Percentiles rank a stretch among this genome's conserved stretches.
Conservation (phyloP, 2,888 invertebrate species). For the Abrostola tripartita region DNA sequence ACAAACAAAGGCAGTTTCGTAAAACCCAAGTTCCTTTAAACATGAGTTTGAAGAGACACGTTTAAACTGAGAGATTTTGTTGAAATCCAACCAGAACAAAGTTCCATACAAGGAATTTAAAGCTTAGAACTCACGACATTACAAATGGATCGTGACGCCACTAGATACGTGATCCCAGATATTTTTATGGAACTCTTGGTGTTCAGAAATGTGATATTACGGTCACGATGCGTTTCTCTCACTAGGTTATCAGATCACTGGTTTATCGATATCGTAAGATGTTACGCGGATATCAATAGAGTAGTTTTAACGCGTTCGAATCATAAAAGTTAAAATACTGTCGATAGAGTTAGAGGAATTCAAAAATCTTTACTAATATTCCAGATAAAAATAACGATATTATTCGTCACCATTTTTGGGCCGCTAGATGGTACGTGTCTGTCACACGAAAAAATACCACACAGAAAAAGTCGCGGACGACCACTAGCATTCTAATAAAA, state of each 20-base stretch:
- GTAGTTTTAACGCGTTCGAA: too few species aligned
- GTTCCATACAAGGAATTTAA: slow-evolving; percentile 34
- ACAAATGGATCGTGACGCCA: slow-evolving; percentile 30
- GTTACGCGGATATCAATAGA: too few species aligned
- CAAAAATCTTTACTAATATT: too few species aligned
- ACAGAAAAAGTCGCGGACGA: too few species aligned
- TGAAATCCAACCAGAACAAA: slow-evolving; percentile 25
- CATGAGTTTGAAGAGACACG: slow-evolving; percentile 40
- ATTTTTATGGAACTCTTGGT: slow-evolving; percentile 11
- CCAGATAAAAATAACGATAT: too few species aligned
- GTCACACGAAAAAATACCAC: too few species aligned
- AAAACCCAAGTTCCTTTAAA: slow-evolving; percentile 33
- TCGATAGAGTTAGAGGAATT: too few species aligned
- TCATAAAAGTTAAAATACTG: too few species aligned
- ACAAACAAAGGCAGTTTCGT: slow-evolving; percentile 36
- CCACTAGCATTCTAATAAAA: too few species aligned
- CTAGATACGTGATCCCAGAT: slow-evolving; percentile 34
- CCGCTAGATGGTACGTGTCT: too few species aligned
- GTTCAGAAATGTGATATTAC: background rate
- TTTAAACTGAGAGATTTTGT: slow-evolving; percentile 37
- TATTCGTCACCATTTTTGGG: too few species aligned
- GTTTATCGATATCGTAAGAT: too few species aligned
- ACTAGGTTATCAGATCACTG: background rate
- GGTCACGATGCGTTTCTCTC: background rate
- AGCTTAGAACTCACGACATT: slow-evolving; percentile 27